Evolutionary conservation across 2,888 invertebrate genomes (phyloP), one percentile per base, ranked within the genome.

Genomic region (Molorchus minor): DNA sequence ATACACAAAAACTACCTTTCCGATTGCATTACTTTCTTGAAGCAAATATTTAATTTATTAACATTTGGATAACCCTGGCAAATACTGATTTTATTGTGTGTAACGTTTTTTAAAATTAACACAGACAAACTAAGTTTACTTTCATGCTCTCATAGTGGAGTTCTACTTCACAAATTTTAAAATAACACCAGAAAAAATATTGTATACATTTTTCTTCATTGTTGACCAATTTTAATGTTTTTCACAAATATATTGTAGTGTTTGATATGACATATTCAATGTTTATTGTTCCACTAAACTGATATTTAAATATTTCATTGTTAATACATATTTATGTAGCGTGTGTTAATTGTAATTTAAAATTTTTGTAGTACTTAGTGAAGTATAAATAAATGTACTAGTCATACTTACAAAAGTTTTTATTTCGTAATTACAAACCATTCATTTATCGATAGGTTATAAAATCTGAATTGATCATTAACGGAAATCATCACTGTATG

Each of bases 351-450:
- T 62, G 54, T 55, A 60, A 60, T 52, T 43, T 57, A 15, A 43
- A 43, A 49, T 40, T 60, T 58, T 57, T 56, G 56, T 56, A 47
- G 55, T 61, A 64, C 61, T 65, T 67, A 67, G 53, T 56, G 54
- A 65, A 35, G 53, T 53, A 59, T 52, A 58, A 64, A 61, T 69
- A 61, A 64, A 68, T 68, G 68, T 71, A 67, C 71, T 71, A 71
- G 71, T 71, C 71, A 71, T 71, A 71, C 69, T 71, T 71, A 71
- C 65, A 68, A 70, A 69, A 54, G 51, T 29, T 40, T 60, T 62
- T 61, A 52, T 52, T 52, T 41, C 17, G 29, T 17, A 65, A 67
- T 65, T 65, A 69, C 62, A 65, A 65, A 67, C 68, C 63, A 70
- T 64, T 64, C 62, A 64, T 65, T 60, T 54, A 58, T 45, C 38